Conservation (phyloP, 2,888 invertebrate species). For the Eristalis tenax region DNA sequence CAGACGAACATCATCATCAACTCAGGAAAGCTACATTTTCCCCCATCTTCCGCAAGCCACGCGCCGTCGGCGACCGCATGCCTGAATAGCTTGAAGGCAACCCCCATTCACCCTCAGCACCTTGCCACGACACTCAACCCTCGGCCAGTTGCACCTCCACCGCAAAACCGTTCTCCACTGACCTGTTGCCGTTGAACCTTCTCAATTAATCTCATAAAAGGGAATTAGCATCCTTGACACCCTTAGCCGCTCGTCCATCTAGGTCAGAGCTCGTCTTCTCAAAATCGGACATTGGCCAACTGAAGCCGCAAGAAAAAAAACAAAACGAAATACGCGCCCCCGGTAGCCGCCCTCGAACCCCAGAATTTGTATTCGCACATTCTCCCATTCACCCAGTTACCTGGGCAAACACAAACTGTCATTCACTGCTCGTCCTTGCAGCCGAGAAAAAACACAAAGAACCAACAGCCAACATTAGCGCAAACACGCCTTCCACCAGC, state of each 20-base stretch:
- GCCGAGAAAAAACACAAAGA: not conserved
- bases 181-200: conserved; percentile 7
- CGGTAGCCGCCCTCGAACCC: conserved; percentile 16
- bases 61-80: too few relatives aligned
- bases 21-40: too few relatives aligned
- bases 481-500: conserved; percentile 8
- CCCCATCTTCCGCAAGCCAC: too few relatives aligned
- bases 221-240: conserved; percentile 27
- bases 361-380: conserved; percentile 23
- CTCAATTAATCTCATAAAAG: not conserved
- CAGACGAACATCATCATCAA: too few relatives aligned
- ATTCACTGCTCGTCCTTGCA: conserved; percentile 34
- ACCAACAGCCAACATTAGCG: conserved; percentile 2
- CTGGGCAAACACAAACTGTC: conserved; percentile 20
- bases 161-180: not conserved
- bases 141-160: not conserved
- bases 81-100: not conserved
- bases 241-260: conserved; percentile 17
- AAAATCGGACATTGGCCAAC: conserved; percentile 27
- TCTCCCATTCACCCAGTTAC: not conserved
- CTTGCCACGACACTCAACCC: not conserved
- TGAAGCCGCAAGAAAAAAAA: not conserved
- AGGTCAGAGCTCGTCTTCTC: conserved; percentile 21
- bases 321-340: not conserved
- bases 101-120: not conserved